Conservation (phyloP, 2,888 invertebrate species). For the Lasioglossum marginatum region DNA sequence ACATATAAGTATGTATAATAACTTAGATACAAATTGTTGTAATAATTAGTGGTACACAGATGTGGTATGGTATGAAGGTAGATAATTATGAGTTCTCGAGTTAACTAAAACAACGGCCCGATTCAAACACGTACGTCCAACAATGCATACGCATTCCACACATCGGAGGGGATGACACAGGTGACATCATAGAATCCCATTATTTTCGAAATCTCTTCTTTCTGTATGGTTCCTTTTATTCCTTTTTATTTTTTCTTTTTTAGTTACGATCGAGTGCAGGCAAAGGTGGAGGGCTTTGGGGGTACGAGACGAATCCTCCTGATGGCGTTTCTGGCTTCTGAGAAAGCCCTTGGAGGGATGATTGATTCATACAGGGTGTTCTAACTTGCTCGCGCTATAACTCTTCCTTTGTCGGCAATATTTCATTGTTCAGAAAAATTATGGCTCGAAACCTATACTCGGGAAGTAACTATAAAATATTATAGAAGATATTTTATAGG, state of each 20-base stretch:
- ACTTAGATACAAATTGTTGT: constrained; percentile 75
- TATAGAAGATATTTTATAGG: background rate
- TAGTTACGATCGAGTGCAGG: constrained; percentile 62
- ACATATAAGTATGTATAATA: constrained; percentile 67
- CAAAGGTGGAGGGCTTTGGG: constrained; percentile 63
- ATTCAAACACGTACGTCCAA: constrained; percentile 33
- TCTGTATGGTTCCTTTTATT: constrained; percentile 4
- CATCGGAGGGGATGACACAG: constrained; percentile 38
- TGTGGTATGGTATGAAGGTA: constrained; percentile 59
- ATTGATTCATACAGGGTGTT: constrained; percentile 4
- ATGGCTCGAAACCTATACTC: background rate
- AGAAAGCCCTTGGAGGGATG: constrained; percentile 57
- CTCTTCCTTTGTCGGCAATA: background rate
- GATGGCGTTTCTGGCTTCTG: constrained; percentile 73
- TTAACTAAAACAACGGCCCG: constrained; percentile 46
- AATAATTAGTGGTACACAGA: constrained; percentile 74
- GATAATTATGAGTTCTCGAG: constrained; percentile 55
- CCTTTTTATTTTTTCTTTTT: constrained; percentile 20
- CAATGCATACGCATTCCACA: constrained; percentile 57
- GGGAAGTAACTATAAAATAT: background rate
- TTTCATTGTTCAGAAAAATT: background rate
- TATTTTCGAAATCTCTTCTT: background rate
- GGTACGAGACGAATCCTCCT: constrained; percentile 62
- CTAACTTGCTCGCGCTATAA: background rate
- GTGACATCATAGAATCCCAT: constrained; percentile 35